Evolutionary conservation across 2,797 vertebrate species (phyloP).

Genomic region (Megalops cyprinoides): DNA sequence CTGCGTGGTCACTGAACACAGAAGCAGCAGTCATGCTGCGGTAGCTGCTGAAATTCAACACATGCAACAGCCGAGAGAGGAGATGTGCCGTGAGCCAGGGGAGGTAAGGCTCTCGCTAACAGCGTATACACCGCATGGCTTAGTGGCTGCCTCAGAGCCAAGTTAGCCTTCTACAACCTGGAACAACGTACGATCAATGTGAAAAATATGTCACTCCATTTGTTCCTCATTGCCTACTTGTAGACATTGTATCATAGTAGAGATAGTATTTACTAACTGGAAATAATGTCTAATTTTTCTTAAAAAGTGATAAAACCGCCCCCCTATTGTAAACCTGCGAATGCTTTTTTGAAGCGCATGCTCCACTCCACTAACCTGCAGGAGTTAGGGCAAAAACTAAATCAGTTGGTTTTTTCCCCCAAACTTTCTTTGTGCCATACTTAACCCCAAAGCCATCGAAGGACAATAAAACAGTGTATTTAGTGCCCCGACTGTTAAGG

Average conservation of each 20-base stretch:
- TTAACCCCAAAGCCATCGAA: background rate
- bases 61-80: background rate
- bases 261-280: too few relatives aligned
- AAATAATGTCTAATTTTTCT: conserved; percentile 10
- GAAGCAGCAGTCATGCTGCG: background rate
- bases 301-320: conserved; percentile 22
- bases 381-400: background rate
- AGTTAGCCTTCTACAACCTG: background rate
- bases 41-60: background rate
- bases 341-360: background rate
- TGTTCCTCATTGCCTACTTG: conserved; percentile 5
- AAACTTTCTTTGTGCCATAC: background rate
- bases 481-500: background rate
- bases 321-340: conserved; percentile 28
- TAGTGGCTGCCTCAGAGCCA: background rate
- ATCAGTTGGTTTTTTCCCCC: background rate
- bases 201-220: background rate
- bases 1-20: background rate
- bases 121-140: background rate
- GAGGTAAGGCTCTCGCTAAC: background rate
- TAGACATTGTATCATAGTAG: too few relatives aligned
- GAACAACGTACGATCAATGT: background rate
- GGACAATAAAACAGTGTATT: conserved; percentile 5
- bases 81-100: background rate
- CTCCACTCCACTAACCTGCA: background rate